Evolutionary conservation across 2,113 vertebrate genomes (phyloP), one percentile per base, ranked within the genome.

Genomic region (Parus major): DNA sequence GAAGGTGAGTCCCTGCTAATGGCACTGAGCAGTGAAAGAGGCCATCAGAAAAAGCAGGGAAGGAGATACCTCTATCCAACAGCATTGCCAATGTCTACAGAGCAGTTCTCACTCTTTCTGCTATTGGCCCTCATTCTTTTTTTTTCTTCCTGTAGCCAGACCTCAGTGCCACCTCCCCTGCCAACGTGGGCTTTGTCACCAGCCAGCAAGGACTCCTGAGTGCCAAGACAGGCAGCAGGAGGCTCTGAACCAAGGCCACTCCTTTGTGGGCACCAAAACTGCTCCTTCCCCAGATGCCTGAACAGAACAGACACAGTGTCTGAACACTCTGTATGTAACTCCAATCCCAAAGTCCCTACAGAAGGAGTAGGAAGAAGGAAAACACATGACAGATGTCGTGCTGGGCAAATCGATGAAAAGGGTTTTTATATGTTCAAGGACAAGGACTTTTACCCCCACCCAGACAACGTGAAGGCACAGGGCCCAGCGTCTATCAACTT

Each of bases 91-190:
- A 17, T 2, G 36, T 41, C 42, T 36, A 55, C 29, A 35, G 50
- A 71, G 29, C 31, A 55, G 24, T 28, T 84, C 21, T 56, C 39
- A 39, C 15, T 53, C 24, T 49, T 53, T 12, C 31, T n/a, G 21
- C 56, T 63, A 10, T 1, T 29, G 5, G 31, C 11, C 14, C 28
- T 64, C 1, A 0, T 4, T 44, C 6, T 4, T 1, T 44, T 83
- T 39, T 31, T 41, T 41, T 4, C 35, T 8, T 55, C 29, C 39
- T 28, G 49, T 49, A 93, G 55, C 25, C 81, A 91, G 60, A 68
- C 17, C 17, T 49, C 53, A 29, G 16, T 24, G 63, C 14, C 71
- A 68, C 73, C 63, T 72, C 47, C 31, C 15, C 35, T 46, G 47
- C 18, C 4, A 8, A 22, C 9, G 1, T 35, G 20, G 53, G 59